Percentiles rank a stretch among this genome's conserved stretches.
Evolutionary conservation across 2,113 vertebrate species (phyloP).

Genomic region (Ceuthmochares aereus): DNA sequence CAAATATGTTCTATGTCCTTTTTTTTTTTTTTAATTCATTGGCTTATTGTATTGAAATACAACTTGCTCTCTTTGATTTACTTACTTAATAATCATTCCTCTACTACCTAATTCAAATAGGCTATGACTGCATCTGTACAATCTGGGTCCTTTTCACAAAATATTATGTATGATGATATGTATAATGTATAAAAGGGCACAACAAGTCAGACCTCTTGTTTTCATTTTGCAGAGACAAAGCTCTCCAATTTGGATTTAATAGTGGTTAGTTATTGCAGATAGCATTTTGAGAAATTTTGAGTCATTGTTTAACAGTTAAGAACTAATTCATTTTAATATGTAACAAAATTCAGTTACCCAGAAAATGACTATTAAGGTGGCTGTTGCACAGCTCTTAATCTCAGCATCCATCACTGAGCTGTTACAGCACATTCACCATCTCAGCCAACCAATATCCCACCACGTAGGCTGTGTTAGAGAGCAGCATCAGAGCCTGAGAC

Average conservation of each 20-base stretch:
- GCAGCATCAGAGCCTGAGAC: not conserved
- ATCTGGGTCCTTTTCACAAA: not conserved
- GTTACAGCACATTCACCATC: not conserved
- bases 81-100: not conserved
- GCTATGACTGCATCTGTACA: not conserved
- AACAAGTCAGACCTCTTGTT: not conserved
- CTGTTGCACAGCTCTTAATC: not conserved
- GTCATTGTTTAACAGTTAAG: not conserved
- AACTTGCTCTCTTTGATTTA: not conserved
- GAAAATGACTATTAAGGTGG: not conserved
- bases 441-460: not conserved
- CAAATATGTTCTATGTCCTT: not conserved
- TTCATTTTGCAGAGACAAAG: not conserved
- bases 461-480: not conserved
- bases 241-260: not conserved
- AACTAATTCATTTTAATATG: not conserved
- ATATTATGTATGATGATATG: no score
- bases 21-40: not conserved
- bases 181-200: no score
- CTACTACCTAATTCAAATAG: not conserved
- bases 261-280: not conserved
- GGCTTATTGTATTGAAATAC: not conserved
- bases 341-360: not conserved
- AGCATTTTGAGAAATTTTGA: not conserved
- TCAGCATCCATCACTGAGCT: not conserved